phyloP scores from a whole-genome alignment of 2,888 invertebrate species.

The Hemaris fuciformis region DNA sequence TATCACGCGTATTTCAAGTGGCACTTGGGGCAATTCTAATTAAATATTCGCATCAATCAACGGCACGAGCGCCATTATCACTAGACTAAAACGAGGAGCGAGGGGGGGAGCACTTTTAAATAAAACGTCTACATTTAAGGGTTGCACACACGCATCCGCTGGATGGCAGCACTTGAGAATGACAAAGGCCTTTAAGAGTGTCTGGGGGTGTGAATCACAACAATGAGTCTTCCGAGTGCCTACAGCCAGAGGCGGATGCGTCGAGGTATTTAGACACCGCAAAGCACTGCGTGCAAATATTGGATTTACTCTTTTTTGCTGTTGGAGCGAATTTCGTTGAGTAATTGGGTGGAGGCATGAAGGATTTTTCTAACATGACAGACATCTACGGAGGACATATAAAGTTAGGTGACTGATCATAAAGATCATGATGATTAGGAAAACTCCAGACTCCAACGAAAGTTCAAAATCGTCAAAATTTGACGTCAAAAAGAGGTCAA shows the following conservation, averaged over 20 bases:
- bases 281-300: neutral
- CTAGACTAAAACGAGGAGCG: neutral
- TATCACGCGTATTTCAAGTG: neutral
- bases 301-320: neutral
- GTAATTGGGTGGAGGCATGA: too few relatives aligned
- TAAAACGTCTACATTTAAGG: constrained; percentile 8
- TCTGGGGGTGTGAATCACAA: constrained; percentile 57
- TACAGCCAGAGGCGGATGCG: constrained; percentile 18
- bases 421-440: too few relatives aligned
- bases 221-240: constrained; percentile 48
- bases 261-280: neutral
- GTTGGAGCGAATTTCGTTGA: too few relatives aligned
- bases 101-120: constrained; percentile 3
- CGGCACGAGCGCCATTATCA: neutral
- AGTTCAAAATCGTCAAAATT: too few relatives aligned
- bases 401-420: too few relatives aligned
- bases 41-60: neutral
- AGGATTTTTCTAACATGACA: too few relatives aligned
- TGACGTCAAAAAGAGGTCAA: too few relatives aligned
- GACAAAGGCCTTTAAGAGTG: constrained; percentile 72
- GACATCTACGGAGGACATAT: too few relatives aligned
- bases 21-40: neutral
- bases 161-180: constrained; percentile 58
- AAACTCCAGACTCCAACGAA: too few relatives aligned
- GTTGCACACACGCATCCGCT: constrained; percentile 21